phyloP scores from a whole-genome alignment of 2,113 vertebrate species.

The Silurus meridionalis region DNA sequence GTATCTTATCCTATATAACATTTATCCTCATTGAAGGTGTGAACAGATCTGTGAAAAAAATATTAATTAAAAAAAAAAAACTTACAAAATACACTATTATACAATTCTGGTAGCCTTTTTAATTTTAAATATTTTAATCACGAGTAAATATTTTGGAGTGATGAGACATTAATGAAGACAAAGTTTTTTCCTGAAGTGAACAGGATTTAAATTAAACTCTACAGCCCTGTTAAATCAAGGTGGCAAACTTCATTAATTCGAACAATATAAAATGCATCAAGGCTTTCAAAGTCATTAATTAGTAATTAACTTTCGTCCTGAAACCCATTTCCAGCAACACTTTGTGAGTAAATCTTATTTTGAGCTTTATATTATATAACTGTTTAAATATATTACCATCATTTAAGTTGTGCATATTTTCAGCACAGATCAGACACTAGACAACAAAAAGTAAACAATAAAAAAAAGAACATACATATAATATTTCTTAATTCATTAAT shows the following conservation, averaged over 20 bases:
- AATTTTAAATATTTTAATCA: constrained; percentile 68
- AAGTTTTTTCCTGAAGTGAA: constrained; percentile 66
- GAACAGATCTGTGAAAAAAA: constrained; percentile 2
- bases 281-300: constrained; percentile 63
- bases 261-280: constrained; percentile 66
- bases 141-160: constrained; percentile 66
- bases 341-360: constrained; percentile 51
- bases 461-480: background rate
- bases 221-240: constrained; percentile 62
- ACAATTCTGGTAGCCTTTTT: constrained; percentile 19
- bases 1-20: background rate
- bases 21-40: background rate
- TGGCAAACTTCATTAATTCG: constrained; percentile 68
- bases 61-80: constrained; percentile 6
- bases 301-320: constrained; percentile 58
- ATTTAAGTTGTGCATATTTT: background rate
- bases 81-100: background rate
- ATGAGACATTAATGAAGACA: constrained; percentile 72
- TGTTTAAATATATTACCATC: background rate
- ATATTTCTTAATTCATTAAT: background rate
- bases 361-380: background rate
- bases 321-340: constrained; percentile 8
- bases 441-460: background rate
- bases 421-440: background rate
- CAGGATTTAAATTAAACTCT: constrained; percentile 69